These are phyloP conservation scores for Caenorhabditis remanei DNA, from an alignment of 1,140 invertebrate species.

Conservation along the genomic window DNA sequence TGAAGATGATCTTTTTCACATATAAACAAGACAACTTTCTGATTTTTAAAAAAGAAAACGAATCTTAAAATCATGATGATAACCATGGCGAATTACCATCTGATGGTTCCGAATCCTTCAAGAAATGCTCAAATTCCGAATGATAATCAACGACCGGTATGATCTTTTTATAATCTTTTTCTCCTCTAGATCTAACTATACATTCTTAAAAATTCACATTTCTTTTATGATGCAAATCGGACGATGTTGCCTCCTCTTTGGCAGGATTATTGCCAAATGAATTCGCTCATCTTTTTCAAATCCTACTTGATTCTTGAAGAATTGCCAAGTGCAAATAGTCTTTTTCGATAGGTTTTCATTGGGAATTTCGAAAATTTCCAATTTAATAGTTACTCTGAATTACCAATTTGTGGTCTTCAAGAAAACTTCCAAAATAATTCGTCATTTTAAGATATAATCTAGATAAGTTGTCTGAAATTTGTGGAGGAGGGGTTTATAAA, in stretches of 20 bases:
- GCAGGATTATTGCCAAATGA: neutral
- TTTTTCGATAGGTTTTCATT: neutral
- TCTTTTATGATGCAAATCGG: neutral
- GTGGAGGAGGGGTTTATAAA: too few relatives aligned
- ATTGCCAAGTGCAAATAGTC: neutral
- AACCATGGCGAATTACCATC: constrained; percentile 44
- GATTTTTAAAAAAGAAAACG: constrained; percentile 5
- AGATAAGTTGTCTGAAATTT: too few relatives aligned
- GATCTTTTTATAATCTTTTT: neutral
- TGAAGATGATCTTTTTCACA: constrained; percentile 23
- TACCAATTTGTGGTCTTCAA: too few relatives aligned
- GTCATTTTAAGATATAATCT: too few relatives aligned
- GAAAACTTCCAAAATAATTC: too few relatives aligned
- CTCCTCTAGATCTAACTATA: neutral
- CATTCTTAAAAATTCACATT: neutral
- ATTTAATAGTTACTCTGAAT: too few relatives aligned
- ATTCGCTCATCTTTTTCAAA: neutral
- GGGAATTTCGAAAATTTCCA: neutral
- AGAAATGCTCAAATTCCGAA: constrained; percentile 17
- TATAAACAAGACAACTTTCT: neutral
- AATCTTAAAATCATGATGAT: constrained; percentile 28
- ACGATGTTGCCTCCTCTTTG: neutral
- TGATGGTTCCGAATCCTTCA: constrained; percentile 25
- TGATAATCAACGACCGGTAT: constrained; percentile 32
- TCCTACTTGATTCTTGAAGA: neutral